Conservation (phyloP, 2,113 vertebrate genomes). For the Corythoichthys intestinalis region DNA sequence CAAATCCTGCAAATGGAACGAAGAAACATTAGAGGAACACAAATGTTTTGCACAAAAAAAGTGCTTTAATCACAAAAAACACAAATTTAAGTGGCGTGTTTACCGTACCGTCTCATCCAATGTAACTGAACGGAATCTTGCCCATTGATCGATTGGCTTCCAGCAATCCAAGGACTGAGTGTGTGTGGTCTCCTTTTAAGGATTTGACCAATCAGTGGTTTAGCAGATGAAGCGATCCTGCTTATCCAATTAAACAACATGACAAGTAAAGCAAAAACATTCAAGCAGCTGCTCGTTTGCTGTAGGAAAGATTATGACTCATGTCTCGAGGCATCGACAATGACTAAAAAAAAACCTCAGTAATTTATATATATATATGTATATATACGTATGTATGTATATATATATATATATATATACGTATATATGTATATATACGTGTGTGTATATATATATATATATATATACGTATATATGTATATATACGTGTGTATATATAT, state of each 20-base stretch:
- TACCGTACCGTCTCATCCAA: neutral
- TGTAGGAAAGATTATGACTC: neutral
- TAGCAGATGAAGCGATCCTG: slow-evolving; percentile 44
- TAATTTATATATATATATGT: neutral
- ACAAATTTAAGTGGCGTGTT: slow-evolving; percentile 23
- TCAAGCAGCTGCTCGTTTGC: slow-evolving; percentile 14
- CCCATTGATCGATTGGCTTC: neutral
- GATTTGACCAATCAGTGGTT: slow-evolving; percentile 53
- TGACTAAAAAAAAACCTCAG: neutral
- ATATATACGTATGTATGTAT: neutral
- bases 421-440: neutral
- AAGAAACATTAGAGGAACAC: neutral
- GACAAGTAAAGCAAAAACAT: slow-evolving; percentile 1
- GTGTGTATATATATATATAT: neutral
- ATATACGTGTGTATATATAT: neutral
- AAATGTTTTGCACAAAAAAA: neutral
- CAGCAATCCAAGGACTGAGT: neutral
- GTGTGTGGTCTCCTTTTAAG: slow-evolving; percentile 31
- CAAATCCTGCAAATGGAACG: slow-evolving; percentile 24
- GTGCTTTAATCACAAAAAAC: slow-evolving; percentile 5
- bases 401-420: neutral
- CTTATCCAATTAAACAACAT: slow-evolving; percentile 58
- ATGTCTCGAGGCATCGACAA: neutral
- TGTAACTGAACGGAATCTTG: neutral
- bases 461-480: neutral